These are phyloP conservation scores for Eupeodes corollae DNA, from an alignment of 1,140 invertebrate species.

Conservation along the genomic window DNA sequence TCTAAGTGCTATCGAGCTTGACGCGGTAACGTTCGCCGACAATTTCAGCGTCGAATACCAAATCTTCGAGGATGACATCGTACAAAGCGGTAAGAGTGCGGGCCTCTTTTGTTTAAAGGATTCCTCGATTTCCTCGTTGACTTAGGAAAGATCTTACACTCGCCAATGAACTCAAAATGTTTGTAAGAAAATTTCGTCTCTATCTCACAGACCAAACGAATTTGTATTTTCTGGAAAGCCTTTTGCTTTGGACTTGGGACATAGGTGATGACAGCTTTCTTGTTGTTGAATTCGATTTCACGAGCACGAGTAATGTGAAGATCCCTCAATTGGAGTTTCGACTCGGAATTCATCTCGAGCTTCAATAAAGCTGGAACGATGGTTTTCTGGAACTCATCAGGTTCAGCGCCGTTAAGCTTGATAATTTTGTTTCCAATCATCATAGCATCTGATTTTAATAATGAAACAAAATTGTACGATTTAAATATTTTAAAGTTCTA, in stretches of 20 bases:
- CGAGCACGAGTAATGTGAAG: no score
- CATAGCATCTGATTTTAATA: no score
- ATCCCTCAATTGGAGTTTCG: conserved; percentile 95
- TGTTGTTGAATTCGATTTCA: conserved; percentile 81
- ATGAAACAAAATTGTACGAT: no score
- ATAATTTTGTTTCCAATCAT: conserved; percentile 82
- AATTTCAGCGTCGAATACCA: conserved; percentile 98
- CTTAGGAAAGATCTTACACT: conserved; percentile 95
- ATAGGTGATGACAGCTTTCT: conserved; percentile 96
- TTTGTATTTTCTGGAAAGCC: conserved; percentile 96
- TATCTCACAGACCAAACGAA: conserved; percentile 87
- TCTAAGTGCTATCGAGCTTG: conserved; percentile 94
- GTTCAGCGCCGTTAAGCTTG: conserved; percentile 78
- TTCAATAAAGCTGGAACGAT: conserved; percentile 92
- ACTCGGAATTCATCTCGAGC: conserved; percentile 91
- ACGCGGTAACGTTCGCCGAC: conserved; percentile 95
- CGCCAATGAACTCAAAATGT: conserved; percentile 96
- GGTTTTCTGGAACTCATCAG: conserved; percentile 80
- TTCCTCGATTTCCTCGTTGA: conserved; percentile 90
- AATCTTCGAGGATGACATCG: conserved; percentile 95
- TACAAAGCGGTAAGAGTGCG: conserved; percentile 93
- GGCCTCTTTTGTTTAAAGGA: conserved; percentile 97
- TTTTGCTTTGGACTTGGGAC: conserved; percentile 97
- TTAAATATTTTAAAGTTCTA: no score
- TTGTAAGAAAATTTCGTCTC: conserved; percentile 99